Evolutionary conservation across 2,113 vertebrate species (phyloP), one percentile per base, ranked within the genome.

Genomic region (Silurus meridionalis): DNA sequence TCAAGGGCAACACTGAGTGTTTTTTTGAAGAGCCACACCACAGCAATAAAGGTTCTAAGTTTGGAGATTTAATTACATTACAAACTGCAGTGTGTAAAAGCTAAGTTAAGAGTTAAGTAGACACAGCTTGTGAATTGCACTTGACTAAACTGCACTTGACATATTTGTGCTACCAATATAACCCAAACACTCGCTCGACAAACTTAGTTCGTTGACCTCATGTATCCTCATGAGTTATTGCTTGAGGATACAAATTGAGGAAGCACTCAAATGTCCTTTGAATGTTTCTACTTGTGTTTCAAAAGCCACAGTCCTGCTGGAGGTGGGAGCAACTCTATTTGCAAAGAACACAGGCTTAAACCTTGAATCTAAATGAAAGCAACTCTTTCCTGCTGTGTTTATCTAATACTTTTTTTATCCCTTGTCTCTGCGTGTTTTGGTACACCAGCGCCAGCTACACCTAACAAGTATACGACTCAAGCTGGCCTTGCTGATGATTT

Each of bases 341-440:
- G 72, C 67, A 80, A 64, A 67, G 52, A 82, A 85, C 25, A 28
- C 14, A 84, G 69, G 66, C 23, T 14, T 86, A 60, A 83, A 82
- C 53, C 25, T 9, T 83, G 74, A 80, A 80, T 85, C 83, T 15
- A 61, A n/a, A 88, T 84, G 85, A 89, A 89, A 87, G 69, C 48
- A 72, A 25, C 21, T 3, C 53, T 53, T 74, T 80, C 63, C 48
- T 75, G 64, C 66, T 86, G 66, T 10, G 57, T 17, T 83, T 74
- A 46, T 69, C 53, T 69, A 14, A 11, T 79, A 23, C 66, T 52
- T 21, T 28, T 21, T 28, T 37, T 61, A 37, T 9, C 8, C 15
- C 6, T 7, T n/a, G 2, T 57, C n/a, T 75, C 52, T 53, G 52
- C 9, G 19, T 64, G 13, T 72, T 66, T 63, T 15, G 61, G 84